A percentile compares a stretch with the other conserved stretches of the same genome.
Evolutionary conservation across 2,888 invertebrate genomes (phyloP).

Genomic region (Lasius platythorax): DNA sequence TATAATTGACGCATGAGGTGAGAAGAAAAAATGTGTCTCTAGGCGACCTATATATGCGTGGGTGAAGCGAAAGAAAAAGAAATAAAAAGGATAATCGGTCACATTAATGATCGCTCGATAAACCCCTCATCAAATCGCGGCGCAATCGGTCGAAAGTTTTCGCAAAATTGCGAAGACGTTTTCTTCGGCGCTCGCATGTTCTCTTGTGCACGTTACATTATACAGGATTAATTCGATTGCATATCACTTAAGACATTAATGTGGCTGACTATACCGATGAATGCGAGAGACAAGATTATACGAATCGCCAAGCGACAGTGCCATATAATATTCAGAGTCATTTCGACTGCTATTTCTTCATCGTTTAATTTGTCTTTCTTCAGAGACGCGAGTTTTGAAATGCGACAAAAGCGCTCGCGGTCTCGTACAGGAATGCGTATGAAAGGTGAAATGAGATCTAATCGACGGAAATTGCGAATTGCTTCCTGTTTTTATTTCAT

Average conservation of each 20-base stretch:
- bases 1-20: constrained; percentile 70
- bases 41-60: constrained; percentile 70
- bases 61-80: constrained; percentile 54
- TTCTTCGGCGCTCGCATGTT: constrained; percentile 2
- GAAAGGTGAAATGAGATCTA: constrained; percentile 46
- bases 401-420: constrained; percentile 46
- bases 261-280: constrained; percentile 65
- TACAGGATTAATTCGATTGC: constrained; percentile 49
- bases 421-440: constrained; percentile 43
- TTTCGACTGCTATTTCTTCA: constrained; percentile 67
- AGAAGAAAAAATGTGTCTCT: constrained; percentile 63
- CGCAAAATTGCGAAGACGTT: background rate
- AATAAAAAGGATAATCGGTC: constrained; percentile 68
- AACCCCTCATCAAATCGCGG: background rate
- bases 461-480: constrained; percentile 62
- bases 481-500: constrained; percentile 60
- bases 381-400: constrained; percentile 20
- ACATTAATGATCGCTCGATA: constrained; percentile 63
- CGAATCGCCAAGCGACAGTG: constrained; percentile 77
- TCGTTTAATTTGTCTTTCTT: constrained; percentile 64
- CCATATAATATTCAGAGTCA: constrained; percentile 73
- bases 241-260: constrained; percentile 65
- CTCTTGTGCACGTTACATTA: constrained; percentile 22
- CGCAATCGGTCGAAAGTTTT: constrained; percentile 12
- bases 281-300: constrained; percentile 69